Base-by-base conservation (phyloP, 2,797 vertebrate genomes). In the Oophaga sylvatica region DNA sequence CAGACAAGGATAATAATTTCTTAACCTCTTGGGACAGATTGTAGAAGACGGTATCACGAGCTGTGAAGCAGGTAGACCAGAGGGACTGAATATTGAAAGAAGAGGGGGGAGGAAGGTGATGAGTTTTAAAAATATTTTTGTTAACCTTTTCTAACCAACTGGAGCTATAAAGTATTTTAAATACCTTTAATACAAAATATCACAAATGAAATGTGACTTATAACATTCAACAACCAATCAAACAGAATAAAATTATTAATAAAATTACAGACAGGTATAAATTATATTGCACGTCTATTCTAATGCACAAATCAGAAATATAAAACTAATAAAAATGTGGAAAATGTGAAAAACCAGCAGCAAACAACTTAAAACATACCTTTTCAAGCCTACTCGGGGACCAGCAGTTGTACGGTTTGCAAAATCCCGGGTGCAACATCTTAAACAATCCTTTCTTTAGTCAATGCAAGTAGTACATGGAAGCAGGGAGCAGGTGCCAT, bases 1-100 rank as follows among this genome's bases (percentile, higher is more conserved):
- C 96, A 95, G 97, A 99, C 98, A 99, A 96, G 97, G 96, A 96
- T 96, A 97, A 99, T 99, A 99, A 99, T 97, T 99, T 97, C 97
- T 98, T 94, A 89, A 94, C 97, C 98, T 96, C 98, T 93, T 93
- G 98, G 98, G 98, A 99, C 97, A 98, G 97, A 99, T 97, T 98
- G 97, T 97, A 97, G 98, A 98, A 98, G 98, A 97, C 97, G 97
- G 98, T 98, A 97, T 97, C 93, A 95, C 96, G 94, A 96, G 96
- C 97, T 96, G 96, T 98, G 97, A 97, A 97, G 97, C 97, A 97
- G 96, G 96, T 96, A 97, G 96, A 96, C 97, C 94, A 95, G 95
- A 96, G 95, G 96, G 96, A 98, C 97, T 96, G 97, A 96, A 99
- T 98, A 98, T 98, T 97, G 97, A 98, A 97, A 97, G 97, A 95